These are phyloP conservation scores for Cheilosia soror DNA, from an alignment of 2,888 invertebrate genomes.

Conservation along the genomic window DNA sequence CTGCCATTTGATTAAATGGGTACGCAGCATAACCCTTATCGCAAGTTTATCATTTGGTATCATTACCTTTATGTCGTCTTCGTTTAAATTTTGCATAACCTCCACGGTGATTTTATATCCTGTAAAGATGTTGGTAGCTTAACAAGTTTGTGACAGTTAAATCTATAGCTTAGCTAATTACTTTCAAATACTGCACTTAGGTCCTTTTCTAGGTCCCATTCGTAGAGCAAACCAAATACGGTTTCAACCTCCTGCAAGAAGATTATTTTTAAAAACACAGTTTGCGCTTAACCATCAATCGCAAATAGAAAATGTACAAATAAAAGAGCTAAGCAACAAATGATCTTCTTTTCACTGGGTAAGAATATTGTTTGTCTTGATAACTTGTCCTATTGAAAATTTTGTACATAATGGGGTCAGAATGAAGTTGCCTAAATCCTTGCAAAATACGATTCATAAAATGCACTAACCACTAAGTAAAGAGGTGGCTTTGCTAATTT, in stretches of 20 bases:
- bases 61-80: conserved; percentile 21
- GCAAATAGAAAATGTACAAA: neutral
- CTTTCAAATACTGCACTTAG: conserved; percentile 1
- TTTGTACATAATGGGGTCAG: too few relatives aligned
- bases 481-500: too few relatives aligned
- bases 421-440: too few relatives aligned
- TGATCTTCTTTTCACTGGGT: too few relatives aligned
- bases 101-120: conserved; percentile 9
- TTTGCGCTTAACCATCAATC: neutral
- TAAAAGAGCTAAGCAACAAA: neutral
- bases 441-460: too few relatives aligned
- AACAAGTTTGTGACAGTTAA: neutral
- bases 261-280: neutral
- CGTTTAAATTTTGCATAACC: conserved; percentile 1
- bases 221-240: neutral
- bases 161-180: neutral
- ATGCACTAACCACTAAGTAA: too few relatives aligned
- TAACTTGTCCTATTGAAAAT: too few relatives aligned
- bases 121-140: neutral
- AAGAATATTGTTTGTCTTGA: too few relatives aligned
- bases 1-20: conserved; percentile 11
- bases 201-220: neutral
- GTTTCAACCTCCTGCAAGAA: conserved; percentile 7
- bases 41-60: neutral
- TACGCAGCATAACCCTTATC: neutral